These are phyloP conservation scores for Harpalus rufipes DNA, from an alignment of 2,888 invertebrate species.

Conservation along the genomic window DNA sequence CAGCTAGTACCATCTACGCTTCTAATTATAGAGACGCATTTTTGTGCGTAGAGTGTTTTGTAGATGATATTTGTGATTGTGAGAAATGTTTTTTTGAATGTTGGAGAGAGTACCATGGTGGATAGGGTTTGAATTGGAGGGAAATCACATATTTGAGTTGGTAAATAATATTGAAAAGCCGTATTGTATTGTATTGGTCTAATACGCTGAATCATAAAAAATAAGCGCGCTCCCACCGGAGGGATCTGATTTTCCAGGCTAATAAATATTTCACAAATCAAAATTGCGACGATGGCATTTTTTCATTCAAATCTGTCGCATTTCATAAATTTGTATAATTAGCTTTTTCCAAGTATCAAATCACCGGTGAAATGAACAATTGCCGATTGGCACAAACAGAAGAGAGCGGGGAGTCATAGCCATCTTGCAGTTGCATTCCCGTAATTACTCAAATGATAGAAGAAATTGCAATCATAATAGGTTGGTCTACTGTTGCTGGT, in stretches of 20 bases:
- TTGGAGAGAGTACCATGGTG: not conserved
- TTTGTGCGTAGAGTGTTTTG: too few relatives aligned
- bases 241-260: conserved; percentile 43
- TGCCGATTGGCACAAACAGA: not conserved
- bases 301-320: conserved; percentile 25
- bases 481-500: not conserved
- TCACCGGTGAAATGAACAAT: conserved; percentile 7
- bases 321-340: conserved; percentile 7
- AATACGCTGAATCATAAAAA: conserved; percentile 48
- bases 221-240: conserved; percentile 24
- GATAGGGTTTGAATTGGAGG: not conserved
- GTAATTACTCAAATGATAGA: conserved; percentile 41
- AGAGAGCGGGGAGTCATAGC: not conserved
- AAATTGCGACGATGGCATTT: conserved; percentile 43
- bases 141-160: conserved; percentile 6
- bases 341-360: conserved; percentile 11
- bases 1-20: too few relatives aligned
- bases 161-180: conserved; percentile 19
- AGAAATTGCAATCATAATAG: conserved; percentile 40
- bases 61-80: too few relatives aligned
- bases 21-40: too few relatives aligned
- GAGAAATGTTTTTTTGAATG: not conserved
- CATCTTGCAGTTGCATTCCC: conserved; percentile 11
- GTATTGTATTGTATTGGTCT: conserved; percentile 33
- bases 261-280: conserved; percentile 45